Conservation (phyloP, 2,113 vertebrate species). For the Bubo blakistoni region DNA sequence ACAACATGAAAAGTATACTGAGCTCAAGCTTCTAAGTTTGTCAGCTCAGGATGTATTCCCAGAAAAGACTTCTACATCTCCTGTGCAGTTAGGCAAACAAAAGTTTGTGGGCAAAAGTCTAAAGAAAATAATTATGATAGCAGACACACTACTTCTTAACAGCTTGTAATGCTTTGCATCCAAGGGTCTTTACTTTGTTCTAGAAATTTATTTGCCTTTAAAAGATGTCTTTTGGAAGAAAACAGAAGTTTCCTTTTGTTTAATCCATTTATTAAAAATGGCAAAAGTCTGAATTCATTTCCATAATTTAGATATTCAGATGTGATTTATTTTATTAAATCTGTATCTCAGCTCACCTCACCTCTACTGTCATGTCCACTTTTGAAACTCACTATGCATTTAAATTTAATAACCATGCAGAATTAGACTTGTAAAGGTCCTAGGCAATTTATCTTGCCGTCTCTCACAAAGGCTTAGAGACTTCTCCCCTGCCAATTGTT, state of each 20-base stretch:
- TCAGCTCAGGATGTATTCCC: neutral
- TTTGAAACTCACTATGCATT: neutral
- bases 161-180: neutral
- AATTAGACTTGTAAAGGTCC: neutral
- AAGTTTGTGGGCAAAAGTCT: neutral
- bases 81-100: neutral
- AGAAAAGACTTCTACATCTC: neutral
- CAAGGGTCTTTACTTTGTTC: neutral
- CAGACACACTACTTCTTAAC: neutral
- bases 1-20: neutral
- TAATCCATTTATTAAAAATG: neutral
- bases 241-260: neutral
- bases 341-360: neutral
- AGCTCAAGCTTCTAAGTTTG: neutral
- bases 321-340: slow-evolving; percentile 14
- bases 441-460: neutral
- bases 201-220: neutral
- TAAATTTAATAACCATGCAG: neutral
- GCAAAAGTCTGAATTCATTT: neutral
- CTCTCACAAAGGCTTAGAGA: neutral
- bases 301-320: neutral
- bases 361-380: slow-evolving; percentile 8
- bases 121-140: neutral
- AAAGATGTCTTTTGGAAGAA: neutral
- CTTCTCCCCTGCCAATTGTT: neutral